phyloP scores from a whole-genome alignment of 2,113 vertebrate species.

The Fulmarus glacialis region DNA sequence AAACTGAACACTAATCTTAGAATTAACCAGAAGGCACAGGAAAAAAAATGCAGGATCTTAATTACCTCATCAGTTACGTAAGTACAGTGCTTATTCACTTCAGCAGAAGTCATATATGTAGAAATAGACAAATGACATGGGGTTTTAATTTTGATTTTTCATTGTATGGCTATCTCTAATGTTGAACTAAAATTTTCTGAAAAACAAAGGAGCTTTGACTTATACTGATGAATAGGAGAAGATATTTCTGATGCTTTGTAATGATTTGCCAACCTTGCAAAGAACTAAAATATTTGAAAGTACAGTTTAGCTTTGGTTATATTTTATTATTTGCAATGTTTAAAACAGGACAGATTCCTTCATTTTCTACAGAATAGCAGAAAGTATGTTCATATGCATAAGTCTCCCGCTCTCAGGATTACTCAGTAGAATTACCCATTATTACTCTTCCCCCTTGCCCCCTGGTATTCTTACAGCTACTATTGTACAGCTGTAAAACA shows the following conservation, averaged over 20 bases:
- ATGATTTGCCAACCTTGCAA: background rate
- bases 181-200: background rate
- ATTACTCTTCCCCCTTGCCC: background rate
- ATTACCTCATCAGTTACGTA: background rate
- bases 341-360: background rate
- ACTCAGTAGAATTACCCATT: background rate
- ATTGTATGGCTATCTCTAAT: background rate
- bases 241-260: background rate
- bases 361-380: background rate
- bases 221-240: background rate
- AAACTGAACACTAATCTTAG: constrained; percentile 18
- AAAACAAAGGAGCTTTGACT: background rate
- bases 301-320: background rate
- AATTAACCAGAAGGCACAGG: constrained; percentile 22
- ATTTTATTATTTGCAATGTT: background rate
- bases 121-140: background rate
- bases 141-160: background rate
- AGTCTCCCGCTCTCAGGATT: background rate
- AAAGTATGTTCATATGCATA: fast-evolving
- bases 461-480: background rate
- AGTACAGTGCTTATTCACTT: background rate
- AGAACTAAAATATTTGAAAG: background rate
- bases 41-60: background rate
- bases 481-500: background rate
- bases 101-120: background rate